These are phyloP conservation scores for Liparis tanakae DNA, from an alignment of 2,797 vertebrate species.

Conservation along the genomic window DNA sequence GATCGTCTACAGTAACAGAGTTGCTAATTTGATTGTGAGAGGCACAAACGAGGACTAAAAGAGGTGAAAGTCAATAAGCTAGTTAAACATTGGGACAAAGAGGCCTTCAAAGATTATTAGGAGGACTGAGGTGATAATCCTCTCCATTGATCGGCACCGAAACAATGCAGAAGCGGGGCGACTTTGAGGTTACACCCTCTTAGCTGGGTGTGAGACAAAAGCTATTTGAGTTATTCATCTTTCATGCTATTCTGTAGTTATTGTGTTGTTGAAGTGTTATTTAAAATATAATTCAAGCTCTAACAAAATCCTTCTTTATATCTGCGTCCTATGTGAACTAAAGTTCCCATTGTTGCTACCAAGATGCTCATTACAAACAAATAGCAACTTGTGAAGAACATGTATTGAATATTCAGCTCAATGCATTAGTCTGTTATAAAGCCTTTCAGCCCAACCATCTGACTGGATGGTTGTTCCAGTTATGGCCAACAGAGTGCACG, in stretches of 20 bases:
- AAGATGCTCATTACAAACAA: not conserved
- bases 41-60: not conserved
- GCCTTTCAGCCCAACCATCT: not conserved
- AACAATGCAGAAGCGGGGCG: not conserved
- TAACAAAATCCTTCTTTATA: not conserved
- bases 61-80: not conserved
- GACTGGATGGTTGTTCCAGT: not conserved
- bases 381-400: not conserved
- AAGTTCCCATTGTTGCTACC: not conserved
- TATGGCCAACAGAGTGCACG: not conserved
- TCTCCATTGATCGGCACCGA: not conserved
- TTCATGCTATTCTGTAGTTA: not conserved
- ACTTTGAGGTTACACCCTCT: not conserved
- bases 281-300: not conserved
- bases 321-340: not conserved
- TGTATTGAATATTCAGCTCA: not conserved
- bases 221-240: not conserved
- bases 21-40: constrained; percentile 19
- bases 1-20: constrained; percentile 6
- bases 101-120: not conserved
- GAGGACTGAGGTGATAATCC: not conserved
- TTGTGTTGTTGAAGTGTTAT: not conserved
- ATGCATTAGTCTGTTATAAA: not conserved
- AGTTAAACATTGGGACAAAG: not conserved
- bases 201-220: not conserved